phyloP scores from a whole-genome alignment of 2,797 vertebrate species.

The Miichthys miiuy region DNA sequence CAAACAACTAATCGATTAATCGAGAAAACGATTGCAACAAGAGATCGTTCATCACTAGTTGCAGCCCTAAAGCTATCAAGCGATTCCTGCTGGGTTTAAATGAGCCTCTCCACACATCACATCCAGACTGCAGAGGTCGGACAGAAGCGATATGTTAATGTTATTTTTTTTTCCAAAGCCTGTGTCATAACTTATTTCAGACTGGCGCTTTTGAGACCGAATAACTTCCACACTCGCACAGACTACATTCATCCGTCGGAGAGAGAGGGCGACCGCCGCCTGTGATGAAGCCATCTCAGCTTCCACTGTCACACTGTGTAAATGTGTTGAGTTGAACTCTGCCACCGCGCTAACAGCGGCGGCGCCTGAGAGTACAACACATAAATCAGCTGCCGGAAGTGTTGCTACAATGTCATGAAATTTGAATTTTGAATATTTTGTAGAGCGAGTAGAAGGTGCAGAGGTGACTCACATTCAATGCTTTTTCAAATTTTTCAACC shows the following conservation, averaged over 20 bases:
- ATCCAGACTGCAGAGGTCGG: not conserved
- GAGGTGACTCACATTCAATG: not conserved
- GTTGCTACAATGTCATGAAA: not conserved
- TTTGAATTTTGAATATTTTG: constrained; percentile 1
- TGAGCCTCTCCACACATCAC: not conserved
- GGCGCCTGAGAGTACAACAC: not conserved
- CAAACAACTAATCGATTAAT: too few species aligned
- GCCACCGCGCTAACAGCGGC: not conserved
- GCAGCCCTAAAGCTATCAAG: not conserved
- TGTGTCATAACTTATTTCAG: constrained; percentile 7
- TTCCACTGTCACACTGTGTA: not conserved
- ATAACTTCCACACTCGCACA: constrained; percentile 2
- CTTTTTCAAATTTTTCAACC: not conserved
- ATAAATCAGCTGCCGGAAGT: not conserved
- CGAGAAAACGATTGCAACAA: too few species aligned
- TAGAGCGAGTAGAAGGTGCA: not conserved
- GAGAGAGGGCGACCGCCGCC: not conserved
- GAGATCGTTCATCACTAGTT: too few species aligned
- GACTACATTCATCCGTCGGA: not conserved
- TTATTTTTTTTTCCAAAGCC: not conserved
- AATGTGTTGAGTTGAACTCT: constrained; percentile 7
- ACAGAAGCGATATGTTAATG: constrained; percentile 4
- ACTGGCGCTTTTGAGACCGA: constrained; percentile 2
- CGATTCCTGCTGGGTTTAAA: constrained; percentile 25
- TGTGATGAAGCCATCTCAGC: constrained; percentile 13